Base-by-base conservation (phyloP, 2,113 vertebrate genomes). In the Menidia beryllina region DNA sequence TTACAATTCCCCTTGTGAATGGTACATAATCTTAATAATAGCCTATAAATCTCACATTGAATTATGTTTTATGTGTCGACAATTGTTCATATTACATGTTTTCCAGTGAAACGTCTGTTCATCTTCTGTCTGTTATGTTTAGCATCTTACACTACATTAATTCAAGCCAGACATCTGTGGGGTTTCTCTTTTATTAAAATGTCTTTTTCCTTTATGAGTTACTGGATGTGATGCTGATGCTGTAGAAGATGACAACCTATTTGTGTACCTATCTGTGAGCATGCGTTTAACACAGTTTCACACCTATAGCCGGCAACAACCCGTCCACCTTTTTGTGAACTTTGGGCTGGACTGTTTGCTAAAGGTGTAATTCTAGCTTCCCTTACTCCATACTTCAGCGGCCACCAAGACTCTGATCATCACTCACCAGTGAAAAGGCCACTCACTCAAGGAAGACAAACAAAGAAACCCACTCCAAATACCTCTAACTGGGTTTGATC, bases 271-370 rank as follows among this genome's bases (percentile, higher is more conserved):
- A 1, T 15, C 39, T 41, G 39, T 41, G 39, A 17, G 70, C 45
- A 27, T 19, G 6, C 7, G 20, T 20, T 27, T 63, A 25, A 52
- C 27, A 39, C 20, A 71, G 69, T 47, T 64, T 34, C 30, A 62
- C 11, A 12, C 55, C 72, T 87, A 68, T 36, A 34, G 48, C 23
- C 23, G n/a, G 55, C 73, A 58, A 30, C 67, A 61, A 24, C 73
- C 67, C 45, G 13, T 45, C 57, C 63, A 48, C 59, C 67, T 38
- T 63, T 62, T 23, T 41, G 51, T 61, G 62, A 77, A 72, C 69
- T 85, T 80, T 60, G 53, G 25, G 27, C 58, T 19, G 70, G 63
- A 86, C 9, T 93, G 91, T 94, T 93, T 94, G 88, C 86, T 79
- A 58, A 85, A 81, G 89, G 85, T 86, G 89, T 89, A 90, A 91